Base-by-base conservation (phyloP, 2,888 invertebrate genomes). In the Mystacides longicornis region DNA sequence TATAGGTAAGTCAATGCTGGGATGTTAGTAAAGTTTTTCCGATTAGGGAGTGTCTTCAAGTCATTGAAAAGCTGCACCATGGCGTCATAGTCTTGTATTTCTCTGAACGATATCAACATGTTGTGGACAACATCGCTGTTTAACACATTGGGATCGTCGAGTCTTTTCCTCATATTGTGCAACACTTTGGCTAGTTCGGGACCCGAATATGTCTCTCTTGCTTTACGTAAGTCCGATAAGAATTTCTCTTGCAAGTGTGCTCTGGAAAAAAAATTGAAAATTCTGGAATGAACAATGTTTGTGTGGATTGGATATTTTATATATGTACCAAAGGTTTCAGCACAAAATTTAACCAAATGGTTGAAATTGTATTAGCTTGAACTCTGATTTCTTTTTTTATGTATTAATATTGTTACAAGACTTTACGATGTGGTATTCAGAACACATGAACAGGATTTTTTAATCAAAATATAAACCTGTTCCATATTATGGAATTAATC, bases 231-330 rank as follows among this genome's bases (percentile, higher is more conserved):
- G 71, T 99, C 99, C 3, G 87, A 81, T 50, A 98, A 76, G 74
- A 99, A 99, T 73, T 97, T 97, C 71, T 99, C 98, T 70, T 96
- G 94, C 77, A 95, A 89, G 67, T 96, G 95, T 0, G 93, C 93
- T 73, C 94, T 95, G 68, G 43, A 71, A 71, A 59, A 60, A 50
- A 37, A n/a, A n/a, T n/a, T n/a, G n/a, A n/a, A n/a, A n/a, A n/a
- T n/a, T n/a, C n/a, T n/a, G n/a, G n/a, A n/a, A n/a, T n/a, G n/a
- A n/a, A n/a, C n/a, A n/a, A n/a, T n/a, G n/a, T n/a, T n/a, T n/a
- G n/a, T n/a, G n/a, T n/a, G n/a, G n/a, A n/a, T n/a, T n/a, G n/a
- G n/a, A n/a, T n/a, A n/a, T n/a, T n/a, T n/a, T n/a, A n/a, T n/a
- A n/a, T n/a, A n/a, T n/a, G n/a, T n/a, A n/a, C n/a, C n/a, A n/a